A percentile compares a stretch with the other conserved stretches of the same genome.
These are phyloP conservation scores for Emydocephalus ijimae DNA, from an alignment of 2,113 vertebrate species.

Conservation along the genomic window DNA sequence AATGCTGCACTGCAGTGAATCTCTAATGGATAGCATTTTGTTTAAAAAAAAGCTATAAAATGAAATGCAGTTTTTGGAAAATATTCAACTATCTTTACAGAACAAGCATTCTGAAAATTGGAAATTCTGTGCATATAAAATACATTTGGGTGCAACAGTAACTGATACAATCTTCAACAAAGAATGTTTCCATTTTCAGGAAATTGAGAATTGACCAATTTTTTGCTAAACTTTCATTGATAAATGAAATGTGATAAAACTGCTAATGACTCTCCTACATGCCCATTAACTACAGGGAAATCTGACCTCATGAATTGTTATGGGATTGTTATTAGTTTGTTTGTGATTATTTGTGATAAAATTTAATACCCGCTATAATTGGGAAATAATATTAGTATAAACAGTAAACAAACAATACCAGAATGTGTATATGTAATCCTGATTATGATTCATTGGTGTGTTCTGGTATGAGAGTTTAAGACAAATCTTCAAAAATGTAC, in stretches of 20 bases:
- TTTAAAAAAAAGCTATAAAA: background rate
- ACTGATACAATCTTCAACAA: conserved; percentile 27
- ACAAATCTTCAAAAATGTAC: background rate
- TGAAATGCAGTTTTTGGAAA: conserved; percentile 10
- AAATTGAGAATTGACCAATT: background rate
- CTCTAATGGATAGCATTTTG: background rate
- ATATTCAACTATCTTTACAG: background rate
- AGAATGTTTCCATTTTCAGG: conserved; percentile 13
- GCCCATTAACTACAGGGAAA: conserved; percentile 11
- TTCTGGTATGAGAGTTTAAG: background rate
- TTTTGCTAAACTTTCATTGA: background rate
- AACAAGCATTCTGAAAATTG: background rate
- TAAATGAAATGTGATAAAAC: background rate
- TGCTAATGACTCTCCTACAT: conserved; percentile 10
- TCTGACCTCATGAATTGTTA: conserved; percentile 20
- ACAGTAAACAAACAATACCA: background rate
- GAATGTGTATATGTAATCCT: background rate
- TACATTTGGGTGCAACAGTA: background rate
- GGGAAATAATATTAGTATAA: conserved; percentile 8
- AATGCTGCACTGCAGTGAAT: background rate
- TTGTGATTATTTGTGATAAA: conserved; percentile 17
- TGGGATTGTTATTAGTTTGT: background rate
- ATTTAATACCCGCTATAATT: conserved; percentile 5
- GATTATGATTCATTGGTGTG: background rate
- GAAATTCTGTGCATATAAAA: background rate